phyloP scores from a whole-genome alignment of 1,140 invertebrate species.

The Theocolax elegans region DNA sequence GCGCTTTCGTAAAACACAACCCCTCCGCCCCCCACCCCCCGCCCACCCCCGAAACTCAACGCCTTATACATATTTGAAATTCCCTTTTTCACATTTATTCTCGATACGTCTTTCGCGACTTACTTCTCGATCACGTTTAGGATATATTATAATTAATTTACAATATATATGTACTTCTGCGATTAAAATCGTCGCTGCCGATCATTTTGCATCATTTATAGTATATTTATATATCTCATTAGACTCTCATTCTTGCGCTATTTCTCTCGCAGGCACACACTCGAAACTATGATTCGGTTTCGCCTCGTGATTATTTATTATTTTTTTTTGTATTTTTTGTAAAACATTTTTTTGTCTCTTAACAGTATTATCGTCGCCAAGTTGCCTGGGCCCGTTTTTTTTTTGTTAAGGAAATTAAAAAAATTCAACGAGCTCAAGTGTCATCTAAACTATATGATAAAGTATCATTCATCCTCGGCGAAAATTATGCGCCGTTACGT shows the following conservation, averaged over 20 bases:
- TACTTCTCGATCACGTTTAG: constrained; percentile 14
- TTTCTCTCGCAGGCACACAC: constrained; percentile 21
- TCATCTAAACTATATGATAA: too few relatives aligned
- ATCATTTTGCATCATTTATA: constrained; percentile 7
- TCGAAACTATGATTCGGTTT: constrained; percentile 19
- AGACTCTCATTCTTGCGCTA: neutral
- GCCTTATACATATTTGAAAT: too few relatives aligned
- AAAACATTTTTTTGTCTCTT: neutral
- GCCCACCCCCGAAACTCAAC: neutral
- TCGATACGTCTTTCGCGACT: neutral
- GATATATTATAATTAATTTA: constrained; percentile 32
- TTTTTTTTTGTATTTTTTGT: constrained; percentile 5
- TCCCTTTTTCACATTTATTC: neutral
- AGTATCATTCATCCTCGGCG: constrained; percentile 3
- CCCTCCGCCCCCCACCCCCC: neutral
- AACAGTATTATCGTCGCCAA: constrained; percentile 9
- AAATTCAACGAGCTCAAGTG: neutral
- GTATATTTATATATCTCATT: constrained; percentile 26
- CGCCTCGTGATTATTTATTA: neutral
- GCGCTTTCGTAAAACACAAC: neutral
- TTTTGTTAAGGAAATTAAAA: too few relatives aligned
- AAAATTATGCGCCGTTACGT: constrained; percentile 9
- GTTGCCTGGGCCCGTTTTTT: constrained; percentile 4
- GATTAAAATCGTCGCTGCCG: neutral
- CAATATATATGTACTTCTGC: constrained; percentile 38